Conservation (phyloP, 2,888 invertebrate genomes). For the Microctonus hyperodae region DNA sequence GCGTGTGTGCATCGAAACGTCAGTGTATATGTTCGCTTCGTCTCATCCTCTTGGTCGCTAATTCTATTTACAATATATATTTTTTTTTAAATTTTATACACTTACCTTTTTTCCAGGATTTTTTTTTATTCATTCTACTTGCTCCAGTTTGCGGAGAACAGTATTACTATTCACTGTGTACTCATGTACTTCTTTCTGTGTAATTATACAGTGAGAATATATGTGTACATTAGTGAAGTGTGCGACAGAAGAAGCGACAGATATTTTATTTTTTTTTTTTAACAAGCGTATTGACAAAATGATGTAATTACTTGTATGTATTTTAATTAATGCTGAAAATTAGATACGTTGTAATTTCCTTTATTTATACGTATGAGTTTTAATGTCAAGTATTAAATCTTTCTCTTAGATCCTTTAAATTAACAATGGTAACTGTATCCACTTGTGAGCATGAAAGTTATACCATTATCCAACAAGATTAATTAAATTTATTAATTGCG, state of each 20-base stretch:
- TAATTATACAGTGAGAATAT: background rate
- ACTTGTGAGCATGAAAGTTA: slow-evolving; percentile 45
- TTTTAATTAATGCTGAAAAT: background rate
- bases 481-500: slow-evolving; percentile 63
- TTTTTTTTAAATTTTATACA: slow-evolving; percentile 9
- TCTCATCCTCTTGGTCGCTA: slow-evolving; percentile 9
- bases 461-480: slow-evolving; percentile 43
- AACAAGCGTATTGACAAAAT: background rate
- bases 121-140: slow-evolving; percentile 1
- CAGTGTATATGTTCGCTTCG: background rate
- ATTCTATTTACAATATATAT: no score
- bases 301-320: background rate
- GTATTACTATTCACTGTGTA: background rate
- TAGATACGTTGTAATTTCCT: background rate
- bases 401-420: slow-evolving; percentile 48
- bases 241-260: background rate
- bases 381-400: slow-evolving; percentile 1
- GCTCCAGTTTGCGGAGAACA: slow-evolving; percentile 7
- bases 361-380: background rate
- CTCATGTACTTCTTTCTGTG: background rate
- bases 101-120: slow-evolving; percentile 12
- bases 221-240: no score
- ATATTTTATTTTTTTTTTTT: background rate
- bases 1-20: slow-evolving; percentile 39
- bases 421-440: slow-evolving; percentile 51